Base-by-base conservation (phyloP, 92 coral and sea anemone species). In the Paragorgia papillata region DNA sequence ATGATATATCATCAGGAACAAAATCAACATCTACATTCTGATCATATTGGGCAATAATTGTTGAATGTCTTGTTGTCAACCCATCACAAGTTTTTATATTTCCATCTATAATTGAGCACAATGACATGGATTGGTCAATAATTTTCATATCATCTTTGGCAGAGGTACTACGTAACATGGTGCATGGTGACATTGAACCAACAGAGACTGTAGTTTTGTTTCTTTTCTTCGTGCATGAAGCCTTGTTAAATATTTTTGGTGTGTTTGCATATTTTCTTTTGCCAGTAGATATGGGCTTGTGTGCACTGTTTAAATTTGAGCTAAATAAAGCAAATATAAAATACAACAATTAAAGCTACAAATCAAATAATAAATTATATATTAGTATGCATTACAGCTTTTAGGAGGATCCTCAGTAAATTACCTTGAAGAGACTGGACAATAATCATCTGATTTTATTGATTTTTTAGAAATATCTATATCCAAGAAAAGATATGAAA, bases 1-100 rank as follows among this genome's bases (percentile, higher is more conserved):
- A 17, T 53, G 78, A 71, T 53, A 71, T 71, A 7, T 55, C 64
- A 71, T 33, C 34, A 15, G 78, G 78, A 26, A 71, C 33, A 71
- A 51, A 71, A 37, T 71, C 32, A 6, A 22, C 9, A 34, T 54
- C 40, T 17, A 53, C 35, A 49, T 35, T 10, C 21, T 13, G 9
- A 21, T 21, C 8, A 53, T 17, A 30, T 7, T 35, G 39, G 0
- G 63, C 64, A 31, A 69, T 30, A 27, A 22, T 17, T 30, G 78
- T 71, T 17, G 78, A 71, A 26, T 71, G 53, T 31, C 21, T 0
- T 10, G 25, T 28, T 1, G 9, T 71, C 20, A 26, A 31, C 17
- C 39, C 50, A 71, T 19, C 28, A 26, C 6, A 58, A 5, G 7
- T 24, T 69, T 27, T 27, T 1, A 13, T 33, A 29, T 9, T 55